These are phyloP conservation scores for Trichacis sp. DNA, from an alignment of 2,888 invertebrate species.

Conservation along the genomic window DNA sequence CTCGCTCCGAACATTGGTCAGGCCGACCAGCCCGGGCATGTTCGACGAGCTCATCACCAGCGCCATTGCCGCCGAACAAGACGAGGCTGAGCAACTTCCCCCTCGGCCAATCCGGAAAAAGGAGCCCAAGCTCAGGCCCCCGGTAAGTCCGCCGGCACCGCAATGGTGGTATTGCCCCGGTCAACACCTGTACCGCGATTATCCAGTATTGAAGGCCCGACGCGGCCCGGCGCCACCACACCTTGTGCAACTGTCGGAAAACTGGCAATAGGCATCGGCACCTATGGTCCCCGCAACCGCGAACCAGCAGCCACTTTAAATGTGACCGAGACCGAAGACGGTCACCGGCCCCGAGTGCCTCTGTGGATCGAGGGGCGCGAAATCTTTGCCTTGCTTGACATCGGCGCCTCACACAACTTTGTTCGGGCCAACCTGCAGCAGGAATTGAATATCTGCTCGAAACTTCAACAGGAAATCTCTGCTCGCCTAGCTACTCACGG, in stretches of 20 bases:
- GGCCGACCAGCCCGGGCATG: background rate
- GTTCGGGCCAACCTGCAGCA: background rate
- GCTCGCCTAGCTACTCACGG: no score
- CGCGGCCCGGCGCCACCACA: background rate
- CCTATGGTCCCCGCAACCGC: background rate
- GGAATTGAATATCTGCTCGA: no score
- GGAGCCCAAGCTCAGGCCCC: no score
- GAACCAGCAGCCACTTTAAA: background rate
- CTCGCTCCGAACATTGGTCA: background rate
- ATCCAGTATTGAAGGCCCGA: background rate
- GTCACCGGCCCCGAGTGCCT: background rate
- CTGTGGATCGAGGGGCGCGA: background rate
- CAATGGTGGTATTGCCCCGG: slow-evolving; percentile 15
- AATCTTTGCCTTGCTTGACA: slow-evolving; percentile 20
- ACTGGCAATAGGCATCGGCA: slow-evolving; percentile 5
- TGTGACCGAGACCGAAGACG: background rate
- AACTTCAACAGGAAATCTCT: no score
- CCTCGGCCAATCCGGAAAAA: no score
- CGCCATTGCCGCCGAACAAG: slow-evolving; percentile 4
- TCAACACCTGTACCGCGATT: slow-evolving; percentile 6
- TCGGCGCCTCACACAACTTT: slow-evolving; percentile 21
- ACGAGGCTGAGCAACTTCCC: background rate
- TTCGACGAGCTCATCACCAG: slow-evolving; percentile 2
- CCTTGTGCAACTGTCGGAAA: background rate
- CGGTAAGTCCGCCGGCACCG: background rate